phyloP scores from a whole-genome alignment of 2,888 invertebrate species.

The Zele albiditarsus region DNA sequence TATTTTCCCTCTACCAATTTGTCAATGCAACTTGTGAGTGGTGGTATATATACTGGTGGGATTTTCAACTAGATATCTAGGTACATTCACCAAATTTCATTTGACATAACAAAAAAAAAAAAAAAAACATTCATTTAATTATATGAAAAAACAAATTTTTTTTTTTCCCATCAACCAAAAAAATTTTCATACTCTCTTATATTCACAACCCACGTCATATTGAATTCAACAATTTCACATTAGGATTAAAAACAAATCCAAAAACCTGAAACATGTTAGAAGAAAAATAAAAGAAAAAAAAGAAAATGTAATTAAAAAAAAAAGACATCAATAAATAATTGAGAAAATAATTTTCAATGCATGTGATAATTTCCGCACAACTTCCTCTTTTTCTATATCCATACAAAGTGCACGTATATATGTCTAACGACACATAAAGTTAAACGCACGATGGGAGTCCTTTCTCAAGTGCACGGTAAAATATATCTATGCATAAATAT shows the following conservation, averaged over 20 bases:
- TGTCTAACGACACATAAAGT: conserved; percentile 1
- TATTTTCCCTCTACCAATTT: conserved; percentile 1
- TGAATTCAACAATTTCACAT: no score
- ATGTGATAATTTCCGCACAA: neutral
- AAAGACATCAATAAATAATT: neutral
- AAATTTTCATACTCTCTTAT: no score
- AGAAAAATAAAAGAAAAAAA: no score
- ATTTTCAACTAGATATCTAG: no score
- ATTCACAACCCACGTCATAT: no score
- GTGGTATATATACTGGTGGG: neutral
- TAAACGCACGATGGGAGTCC: conserved; percentile 3
- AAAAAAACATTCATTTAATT: no score
- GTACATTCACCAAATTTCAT: no score
- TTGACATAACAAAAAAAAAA: no score
- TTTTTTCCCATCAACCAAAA: no score
- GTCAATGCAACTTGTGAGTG: neutral
- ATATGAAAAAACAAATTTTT: no score
- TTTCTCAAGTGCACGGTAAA: neutral
- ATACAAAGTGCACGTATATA: neutral
- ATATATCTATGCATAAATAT: conserved; percentile 6
- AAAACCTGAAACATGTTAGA: neutral
- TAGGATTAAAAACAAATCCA: no score
- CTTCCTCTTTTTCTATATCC: neutral
- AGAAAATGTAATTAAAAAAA: no score
- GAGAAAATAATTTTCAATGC: neutral